phyloP scores from a whole-genome alignment of 2,113 vertebrate species.

The Poecile atricapillus region DNA sequence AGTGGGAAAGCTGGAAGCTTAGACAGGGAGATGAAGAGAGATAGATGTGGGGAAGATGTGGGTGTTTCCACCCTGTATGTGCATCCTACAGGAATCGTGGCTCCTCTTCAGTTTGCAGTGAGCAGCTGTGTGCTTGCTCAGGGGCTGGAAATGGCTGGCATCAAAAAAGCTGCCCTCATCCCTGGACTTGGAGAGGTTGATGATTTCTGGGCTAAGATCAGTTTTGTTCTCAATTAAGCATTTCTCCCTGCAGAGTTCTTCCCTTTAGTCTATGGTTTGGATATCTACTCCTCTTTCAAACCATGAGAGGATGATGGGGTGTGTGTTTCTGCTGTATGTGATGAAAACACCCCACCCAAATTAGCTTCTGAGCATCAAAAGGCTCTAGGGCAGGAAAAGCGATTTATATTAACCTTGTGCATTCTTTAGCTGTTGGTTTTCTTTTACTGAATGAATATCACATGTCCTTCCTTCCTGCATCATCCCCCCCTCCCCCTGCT shows the following conservation, averaged over 20 bases:
- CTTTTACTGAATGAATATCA: slow-evolving; percentile 55
- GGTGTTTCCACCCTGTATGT: background rate
- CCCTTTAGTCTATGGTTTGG: background rate
- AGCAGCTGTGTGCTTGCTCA: background rate
- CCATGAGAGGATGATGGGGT: background rate
- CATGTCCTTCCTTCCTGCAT: background rate
- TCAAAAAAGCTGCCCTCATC: background rate
- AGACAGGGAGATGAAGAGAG: background rate
- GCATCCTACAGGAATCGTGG: background rate
- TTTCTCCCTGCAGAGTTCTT: background rate
- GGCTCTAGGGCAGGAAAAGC: background rate
- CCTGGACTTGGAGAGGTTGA: background rate
- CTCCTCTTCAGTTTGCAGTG: background rate
- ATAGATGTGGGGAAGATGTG: background rate
- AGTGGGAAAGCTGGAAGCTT: background rate
- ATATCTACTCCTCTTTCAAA: background rate
- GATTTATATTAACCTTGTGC: background rate
- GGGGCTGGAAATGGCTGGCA: background rate
- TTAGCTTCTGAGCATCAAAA: background rate
- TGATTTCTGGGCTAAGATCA: background rate
- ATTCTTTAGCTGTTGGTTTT: slow-evolving; percentile 2
- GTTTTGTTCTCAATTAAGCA: background rate
- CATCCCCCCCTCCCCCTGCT: background rate
- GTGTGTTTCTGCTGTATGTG: background rate
- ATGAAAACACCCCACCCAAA: background rate